phyloP scores from a whole-genome alignment of 1,140 invertebrate species.

The Drosophila littoralis region DNA sequence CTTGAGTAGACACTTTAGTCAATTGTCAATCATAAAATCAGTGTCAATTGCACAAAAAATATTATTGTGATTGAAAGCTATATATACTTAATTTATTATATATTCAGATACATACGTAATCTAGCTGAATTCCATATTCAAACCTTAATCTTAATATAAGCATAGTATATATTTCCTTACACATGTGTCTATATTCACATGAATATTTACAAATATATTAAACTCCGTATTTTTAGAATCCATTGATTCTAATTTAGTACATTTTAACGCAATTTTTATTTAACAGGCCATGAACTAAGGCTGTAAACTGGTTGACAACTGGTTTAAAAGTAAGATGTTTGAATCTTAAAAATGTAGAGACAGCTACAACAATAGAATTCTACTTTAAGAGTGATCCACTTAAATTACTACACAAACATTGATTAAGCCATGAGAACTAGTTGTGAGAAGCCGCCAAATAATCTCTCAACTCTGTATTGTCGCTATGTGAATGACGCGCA shows the following conservation, averaged over 20 bases:
- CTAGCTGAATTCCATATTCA: too few relatives aligned
- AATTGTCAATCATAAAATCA: neutral
- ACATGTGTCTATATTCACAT: too few relatives aligned
- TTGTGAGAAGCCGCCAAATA: neutral
- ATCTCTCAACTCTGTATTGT: neutral
- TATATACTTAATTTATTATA: too few relatives aligned
- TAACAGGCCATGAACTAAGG: neutral
- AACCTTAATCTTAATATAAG: neutral
- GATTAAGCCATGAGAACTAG: neutral
- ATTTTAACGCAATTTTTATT: too few relatives aligned
- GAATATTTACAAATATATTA: too few relatives aligned
- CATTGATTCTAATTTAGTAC: neutral
- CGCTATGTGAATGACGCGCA: conserved; percentile 9
- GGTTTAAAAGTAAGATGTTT: too few relatives aligned
- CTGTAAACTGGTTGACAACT: neutral
- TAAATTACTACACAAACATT: neutral
- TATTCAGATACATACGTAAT: too few relatives aligned
- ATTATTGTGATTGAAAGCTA: too few relatives aligned
- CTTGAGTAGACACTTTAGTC: neutral
- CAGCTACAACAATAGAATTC: neutral
- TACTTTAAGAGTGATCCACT: neutral
- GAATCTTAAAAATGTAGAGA: neutral
- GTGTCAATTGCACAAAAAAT: too few relatives aligned
- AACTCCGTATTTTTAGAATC: neutral
- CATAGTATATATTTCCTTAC: too few relatives aligned